These are phyloP conservation scores for Cyprinodon brontotheroides DNA, from an alignment of 2,113 vertebrate species.

Conservation along the genomic window DNA sequence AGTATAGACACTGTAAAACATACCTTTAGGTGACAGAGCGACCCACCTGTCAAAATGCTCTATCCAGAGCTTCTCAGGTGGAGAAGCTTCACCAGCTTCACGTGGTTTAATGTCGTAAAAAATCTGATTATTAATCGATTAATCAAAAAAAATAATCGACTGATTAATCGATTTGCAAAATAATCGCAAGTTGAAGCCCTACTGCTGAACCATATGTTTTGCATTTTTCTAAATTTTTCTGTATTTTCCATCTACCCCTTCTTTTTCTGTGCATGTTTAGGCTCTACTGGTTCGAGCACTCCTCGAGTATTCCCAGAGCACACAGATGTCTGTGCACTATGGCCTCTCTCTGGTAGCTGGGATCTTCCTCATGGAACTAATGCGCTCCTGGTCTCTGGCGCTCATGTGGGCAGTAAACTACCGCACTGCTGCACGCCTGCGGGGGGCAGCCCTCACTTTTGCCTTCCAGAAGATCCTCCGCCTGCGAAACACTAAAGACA, in stretches of 20 bases:
- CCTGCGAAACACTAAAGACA: slow-evolving; percentile 81
- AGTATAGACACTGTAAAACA: no score
- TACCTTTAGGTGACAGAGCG: no score
- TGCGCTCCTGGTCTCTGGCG: slow-evolving; percentile 82
- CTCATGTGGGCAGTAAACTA: slow-evolving; percentile 85
- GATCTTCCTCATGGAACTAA: slow-evolving; percentile 79
- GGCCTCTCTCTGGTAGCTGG: slow-evolving; percentile 79
- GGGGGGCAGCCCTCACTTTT: slow-evolving; percentile 80
- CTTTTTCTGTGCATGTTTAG: slow-evolving; percentile 46
- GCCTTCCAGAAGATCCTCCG: slow-evolving; percentile 82
- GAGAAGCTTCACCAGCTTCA: no score
- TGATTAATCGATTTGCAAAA: no score
- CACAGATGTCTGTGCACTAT: slow-evolving; percentile 62
- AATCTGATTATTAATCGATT: no score
- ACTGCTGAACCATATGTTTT: not conserved
- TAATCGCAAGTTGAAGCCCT: no score
- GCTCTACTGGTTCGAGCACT: slow-evolving; percentile 80
- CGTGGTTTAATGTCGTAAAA: no score
- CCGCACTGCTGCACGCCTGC: slow-evolving; percentile 82
- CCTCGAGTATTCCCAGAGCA: slow-evolving; percentile 80
- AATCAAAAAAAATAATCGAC: no score
- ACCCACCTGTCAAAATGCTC: no score
- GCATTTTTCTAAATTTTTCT: not conserved
- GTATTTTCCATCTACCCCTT: not conserved
- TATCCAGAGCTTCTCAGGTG: no score